phyloP scores from a whole-genome alignment of 2,113 vertebrate species.

The Scartelaos histophorus region DNA sequence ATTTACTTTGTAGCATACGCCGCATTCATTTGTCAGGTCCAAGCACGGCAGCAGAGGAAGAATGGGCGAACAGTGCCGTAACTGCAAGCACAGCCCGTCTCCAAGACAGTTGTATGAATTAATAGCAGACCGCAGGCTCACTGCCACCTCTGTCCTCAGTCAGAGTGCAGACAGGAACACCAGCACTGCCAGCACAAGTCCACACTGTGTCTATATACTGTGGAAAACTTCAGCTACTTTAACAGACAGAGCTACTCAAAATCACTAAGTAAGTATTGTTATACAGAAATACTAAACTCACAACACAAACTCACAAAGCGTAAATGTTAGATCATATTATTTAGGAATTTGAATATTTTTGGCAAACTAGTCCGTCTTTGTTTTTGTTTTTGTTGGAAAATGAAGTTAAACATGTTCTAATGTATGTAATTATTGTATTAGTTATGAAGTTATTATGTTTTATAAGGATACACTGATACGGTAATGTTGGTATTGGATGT shows the following conservation, averaged over 20 bases:
- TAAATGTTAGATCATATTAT: too few relatives aligned
- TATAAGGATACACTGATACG: too few relatives aligned
- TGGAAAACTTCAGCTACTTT: constrained; percentile 10
- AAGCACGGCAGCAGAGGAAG: constrained; percentile 22
- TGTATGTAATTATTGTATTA: too few relatives aligned
- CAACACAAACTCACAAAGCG: too few relatives aligned
- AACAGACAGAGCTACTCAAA: background rate
- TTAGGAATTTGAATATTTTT: too few relatives aligned
- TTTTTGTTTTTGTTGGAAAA: too few relatives aligned
- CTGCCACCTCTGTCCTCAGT: constrained; percentile 38
- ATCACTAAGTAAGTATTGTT: background rate
- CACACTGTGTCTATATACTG: constrained; percentile 25
- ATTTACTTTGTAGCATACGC: constrained; percentile 10
- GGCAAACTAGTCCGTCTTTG: too few relatives aligned
- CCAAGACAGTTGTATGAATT: constrained; percentile 55
- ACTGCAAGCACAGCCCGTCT: constrained; percentile 46
- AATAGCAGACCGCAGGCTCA: constrained; percentile 36
- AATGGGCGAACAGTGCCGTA: constrained; percentile 35
- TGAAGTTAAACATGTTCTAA: too few relatives aligned
- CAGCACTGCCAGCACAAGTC: constrained; percentile 27
- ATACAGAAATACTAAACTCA: background rate
- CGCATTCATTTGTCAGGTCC: constrained; percentile 30
- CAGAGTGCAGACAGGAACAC: constrained; percentile 25
- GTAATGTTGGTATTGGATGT: too few relatives aligned
- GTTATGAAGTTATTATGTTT: too few relatives aligned